Base-by-base conservation (phyloP, 2,888 invertebrate species). In the Caenorhabditis virilis region DNA sequence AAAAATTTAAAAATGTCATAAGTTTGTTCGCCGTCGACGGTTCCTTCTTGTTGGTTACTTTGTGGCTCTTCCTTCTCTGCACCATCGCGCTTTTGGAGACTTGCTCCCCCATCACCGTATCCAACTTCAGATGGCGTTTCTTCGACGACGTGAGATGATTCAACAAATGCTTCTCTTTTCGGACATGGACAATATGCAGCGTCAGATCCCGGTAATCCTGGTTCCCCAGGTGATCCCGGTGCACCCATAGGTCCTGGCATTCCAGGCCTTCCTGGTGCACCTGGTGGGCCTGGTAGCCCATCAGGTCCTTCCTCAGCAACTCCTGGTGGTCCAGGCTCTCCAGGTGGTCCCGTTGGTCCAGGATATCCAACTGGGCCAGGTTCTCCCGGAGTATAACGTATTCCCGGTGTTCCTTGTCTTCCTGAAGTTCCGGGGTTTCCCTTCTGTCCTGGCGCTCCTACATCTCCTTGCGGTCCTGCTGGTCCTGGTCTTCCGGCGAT, bases 251-350 rank as follows among this genome's bases (percentile, higher is more conserved):
- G 54, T 43, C 74, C 74, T 0, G 72, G 70, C 61, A 70, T 66
- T 61, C 74, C 74, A 15, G 65, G 63, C 48, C 58, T 66, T 51
- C 74, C 74, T 20, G 72, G 60, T 11, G 64, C 59, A 49, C 74
- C 74, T 2, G 54, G 64, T 20, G 72, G 70, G 30, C 74, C 74
- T 11, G 74, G 74, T 15, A 74, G 50, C 25, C 74, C 74, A 47
- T 74, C 74, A 2, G 74, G 74, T 46, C 74, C 74, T 48, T 74
- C 74, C 60, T 74, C 74, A 9, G 74, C 74, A 15, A 70, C 70
- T 55, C 74, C 74, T 0, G 56, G 48, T 20, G 61, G 51, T 45
- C 74, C 74, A 20, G 51, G 35, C 26, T 53, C 27, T 46, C 72
- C 72, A 15, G 62, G 49, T 30, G 66, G 39, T 46, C 69, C 72